These are phyloP conservation scores for Pitangus sulphuratus DNA, from an alignment of 2,797 vertebrate genomes.

Conservation along the genomic window DNA sequence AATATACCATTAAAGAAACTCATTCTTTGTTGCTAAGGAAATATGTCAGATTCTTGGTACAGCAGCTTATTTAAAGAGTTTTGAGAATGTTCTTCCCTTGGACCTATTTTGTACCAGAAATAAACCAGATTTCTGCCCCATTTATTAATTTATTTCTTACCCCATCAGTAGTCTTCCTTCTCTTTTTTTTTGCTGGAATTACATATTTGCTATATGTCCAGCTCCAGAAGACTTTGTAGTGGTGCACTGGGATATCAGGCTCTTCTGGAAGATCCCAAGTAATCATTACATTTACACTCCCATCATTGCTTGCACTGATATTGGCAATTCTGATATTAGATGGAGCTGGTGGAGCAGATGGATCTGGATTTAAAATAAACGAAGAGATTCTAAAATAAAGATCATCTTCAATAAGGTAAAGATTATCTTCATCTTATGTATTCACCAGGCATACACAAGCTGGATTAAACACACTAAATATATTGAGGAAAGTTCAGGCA, in stretches of 20 bases:
- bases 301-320: conserved; percentile 79
- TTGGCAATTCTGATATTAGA: conserved; percentile 83
- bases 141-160: conserved; percentile 67
- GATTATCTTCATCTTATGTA: background rate
- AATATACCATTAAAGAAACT: background rate
- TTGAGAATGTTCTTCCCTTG: background rate
- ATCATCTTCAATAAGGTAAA: background rate
- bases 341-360: conserved; percentile 86
- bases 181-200: conserved; percentile 89
- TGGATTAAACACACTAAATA: background rate
- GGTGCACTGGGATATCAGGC: conserved; percentile 90
- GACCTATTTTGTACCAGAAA: background rate
- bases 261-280: conserved; percentile 89
- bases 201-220: conserved; percentile 85
- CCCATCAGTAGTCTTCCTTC: conserved; percentile 90
- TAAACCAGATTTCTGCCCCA: background rate
- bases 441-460: accelerated
- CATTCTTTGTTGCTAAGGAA: background rate
- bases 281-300: conserved; percentile 80
- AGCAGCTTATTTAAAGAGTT: background rate
- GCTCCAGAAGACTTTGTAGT: conserved; percentile 96
- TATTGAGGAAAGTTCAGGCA: background rate
- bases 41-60: background rate
- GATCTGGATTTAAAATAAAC: conserved; percentile 79
- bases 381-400: background rate